Base-by-base conservation (phyloP, 2,888 invertebrate genomes). In the Holacanthella duospinosa region DNA sequence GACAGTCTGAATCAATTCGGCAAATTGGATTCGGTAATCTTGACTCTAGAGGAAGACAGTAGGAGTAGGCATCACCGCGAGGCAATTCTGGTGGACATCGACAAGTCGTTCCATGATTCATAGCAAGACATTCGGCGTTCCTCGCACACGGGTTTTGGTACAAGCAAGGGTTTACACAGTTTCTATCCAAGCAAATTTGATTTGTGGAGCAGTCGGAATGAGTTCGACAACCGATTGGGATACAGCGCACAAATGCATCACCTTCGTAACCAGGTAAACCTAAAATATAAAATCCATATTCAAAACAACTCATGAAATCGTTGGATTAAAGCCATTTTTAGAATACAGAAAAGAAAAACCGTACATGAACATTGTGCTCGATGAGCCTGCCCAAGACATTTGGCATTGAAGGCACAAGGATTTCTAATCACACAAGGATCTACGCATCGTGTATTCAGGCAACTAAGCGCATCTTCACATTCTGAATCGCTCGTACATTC, bases 401-500 rank as follows among this genome's bases (percentile, higher is more conserved):
- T 86, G 0, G 91, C 92, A 74, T 86, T 90, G 57, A 86, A 81
- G 6, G 89, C 87, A 75, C 93, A 93, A 6, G 88, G 88, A 75
- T 89, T 87, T 65, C 84, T 84, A 26, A 89, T 76, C 21, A 88
- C 79, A 74, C 92, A 92, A 27, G 91, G 89, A 75, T 85, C 88
- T 12, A 90, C 80, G 75, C 91, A 92, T 74, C 87, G 86, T 1
- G 86, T 85, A 75, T 89, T 89, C 76, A 87, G 85, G 75, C 93
- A 93, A 67, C 87, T 87, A 74, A 88, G 86, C 64, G 85, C 85
- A 68, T 85, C 82, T n/a, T 83, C 79, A 75, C 93, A 93, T 76
- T 92, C 90, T 53, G 82, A 83, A 76, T 93, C 89, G 26, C 86
- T 84, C 75, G 86, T 84, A 76, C 93, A 93, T 60, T 88, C 89